phyloP scores from a whole-genome alignment of 2,113 vertebrate species.

The Galemys pyrenaicus region DNA sequence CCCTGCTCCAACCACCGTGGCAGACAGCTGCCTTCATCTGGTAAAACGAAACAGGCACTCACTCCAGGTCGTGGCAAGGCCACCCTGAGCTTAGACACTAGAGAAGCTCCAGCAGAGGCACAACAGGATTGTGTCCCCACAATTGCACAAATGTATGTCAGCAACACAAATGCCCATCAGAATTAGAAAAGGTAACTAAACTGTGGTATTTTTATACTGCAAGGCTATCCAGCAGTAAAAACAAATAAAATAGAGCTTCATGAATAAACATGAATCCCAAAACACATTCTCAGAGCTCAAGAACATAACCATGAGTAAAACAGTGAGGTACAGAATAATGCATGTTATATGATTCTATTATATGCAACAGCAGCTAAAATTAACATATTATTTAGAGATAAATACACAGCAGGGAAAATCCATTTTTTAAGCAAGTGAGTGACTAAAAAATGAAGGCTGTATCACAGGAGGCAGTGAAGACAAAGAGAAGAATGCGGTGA shows the following conservation, averaged over 20 bases:
- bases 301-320: slow-evolving; percentile 34
- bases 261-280: slow-evolving; percentile 8
- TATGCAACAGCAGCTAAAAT: slow-evolving; percentile 22
- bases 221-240: background rate
- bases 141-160: background rate
- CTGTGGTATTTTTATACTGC: background rate
- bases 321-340: background rate
- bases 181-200: background rate
- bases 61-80: background rate
- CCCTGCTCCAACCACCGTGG: background rate
- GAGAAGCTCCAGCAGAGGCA: background rate
- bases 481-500: background rate
- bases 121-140: background rate
- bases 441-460: background rate
- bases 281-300: background rate
- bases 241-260: background rate
- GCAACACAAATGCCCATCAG: background rate
- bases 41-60: background rate
- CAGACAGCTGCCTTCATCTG: background rate
- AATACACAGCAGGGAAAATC: background rate
- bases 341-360: background rate
- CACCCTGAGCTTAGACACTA: background rate
- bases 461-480: background rate
- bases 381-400: slow-evolving; percentile 11
- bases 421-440: background rate